These are phyloP conservation scores for Hecatera dysodea DNA, from an alignment of 2,888 invertebrate species.

Conservation along the genomic window DNA sequence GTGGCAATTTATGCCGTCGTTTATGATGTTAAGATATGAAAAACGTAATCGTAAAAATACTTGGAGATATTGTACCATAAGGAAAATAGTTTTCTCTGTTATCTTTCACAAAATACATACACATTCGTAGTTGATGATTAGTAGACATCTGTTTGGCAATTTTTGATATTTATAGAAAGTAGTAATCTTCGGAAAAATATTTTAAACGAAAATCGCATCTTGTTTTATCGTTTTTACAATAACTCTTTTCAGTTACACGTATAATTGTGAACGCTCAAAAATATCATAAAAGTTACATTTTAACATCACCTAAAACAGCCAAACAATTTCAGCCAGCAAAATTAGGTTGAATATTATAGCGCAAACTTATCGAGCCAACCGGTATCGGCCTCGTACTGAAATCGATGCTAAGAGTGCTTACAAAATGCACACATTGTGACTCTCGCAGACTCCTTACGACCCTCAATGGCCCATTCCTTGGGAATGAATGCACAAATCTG, in stretches of 20 bases:
- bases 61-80: neutral
- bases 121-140: too few species aligned
- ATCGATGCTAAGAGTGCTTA: slow-evolving; percentile 21
- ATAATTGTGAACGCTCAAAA: too few species aligned
- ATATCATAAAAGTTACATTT: too few species aligned
- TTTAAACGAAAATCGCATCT: too few species aligned
- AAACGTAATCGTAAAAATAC: neutral
- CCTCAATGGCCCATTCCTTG: slow-evolving; percentile 14
- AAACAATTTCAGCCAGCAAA: neutral
- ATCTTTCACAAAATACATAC: neutral
- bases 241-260: too few species aligned
- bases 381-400: slow-evolving; percentile 9
- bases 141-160: too few species aligned
- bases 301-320: too few species aligned
- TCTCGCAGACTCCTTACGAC: slow-evolving; percentile 27
- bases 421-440: slow-evolving; percentile 31
- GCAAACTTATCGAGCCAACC: neutral
- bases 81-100: neutral
- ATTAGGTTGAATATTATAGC: slow-evolving; percentile 11
- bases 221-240: too few species aligned
- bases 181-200: too few species aligned
- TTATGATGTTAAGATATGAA: neutral
- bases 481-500: slow-evolving; percentile 36
- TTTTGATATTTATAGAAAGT: too few species aligned
- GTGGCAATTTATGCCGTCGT: neutral